Evolutionary conservation across 2,888 invertebrate species (phyloP), one percentile per base, ranked within the genome.

Genomic region (Synanthedon vespiformis): DNA sequence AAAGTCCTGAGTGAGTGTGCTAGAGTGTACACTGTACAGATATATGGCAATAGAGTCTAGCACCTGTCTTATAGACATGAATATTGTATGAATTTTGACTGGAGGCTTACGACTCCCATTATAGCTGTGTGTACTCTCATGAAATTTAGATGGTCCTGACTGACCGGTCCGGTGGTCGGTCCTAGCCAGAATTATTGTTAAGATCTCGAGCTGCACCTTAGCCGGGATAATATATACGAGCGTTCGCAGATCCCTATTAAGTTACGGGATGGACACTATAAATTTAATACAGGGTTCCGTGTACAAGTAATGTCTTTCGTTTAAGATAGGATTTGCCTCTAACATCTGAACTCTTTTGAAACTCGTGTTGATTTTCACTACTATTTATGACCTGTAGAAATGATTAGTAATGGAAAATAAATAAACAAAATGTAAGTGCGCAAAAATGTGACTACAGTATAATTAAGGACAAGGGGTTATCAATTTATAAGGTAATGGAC

Each of bases 1-100:
- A 0, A 8, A 34, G 2, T 10, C 34, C 34, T 10, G 10, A 34
- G 8, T 10, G 10, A 34, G 8, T 34, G 34, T 10, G 34, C 34
- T 10, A 34, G 34, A 34, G 10, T 34, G 34, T 10, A 8, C 6
- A 34, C 27, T 1, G 6, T 1, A 34, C 22, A 22, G 22, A 10
- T 34, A 34, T 34, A 34, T 34, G 34, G 34, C 34, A 44, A 44
- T 44, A 44, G 44, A 12, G 44, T 1, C 44, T 13, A n/a, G 13
- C 44, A 44, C 44, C 44, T 44, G 44, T 44, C 51, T 40, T 49
- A 48, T 40, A 40, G 40, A 40, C 41, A 52, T 56, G 54, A 56
- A 56, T 56, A 54, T 52, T 56, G 53, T 56, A 56, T 56, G 56
- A 54, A 54, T 53, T 51, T 53, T 53, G 53, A 56, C 50, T 52